phyloP scores from a whole-genome alignment of 2,113 vertebrate species.

The Silurus asotus region DNA sequence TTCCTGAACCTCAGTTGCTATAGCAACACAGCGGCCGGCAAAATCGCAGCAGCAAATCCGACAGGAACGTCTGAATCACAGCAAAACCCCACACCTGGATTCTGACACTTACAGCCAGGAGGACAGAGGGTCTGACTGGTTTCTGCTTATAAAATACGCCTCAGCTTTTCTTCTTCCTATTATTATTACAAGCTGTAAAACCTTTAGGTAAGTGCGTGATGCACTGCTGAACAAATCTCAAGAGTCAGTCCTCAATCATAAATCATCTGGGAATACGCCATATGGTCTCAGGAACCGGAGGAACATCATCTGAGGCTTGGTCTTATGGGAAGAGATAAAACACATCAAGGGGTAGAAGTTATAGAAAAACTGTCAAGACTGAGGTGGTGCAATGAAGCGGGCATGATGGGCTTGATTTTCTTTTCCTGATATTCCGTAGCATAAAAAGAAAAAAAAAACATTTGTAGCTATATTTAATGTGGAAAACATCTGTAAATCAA shows the following conservation, averaged over 20 bases:
- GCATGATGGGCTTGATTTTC: not conserved
- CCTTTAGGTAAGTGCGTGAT: not conserved
- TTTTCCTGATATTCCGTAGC: not conserved
- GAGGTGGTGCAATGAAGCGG: not conserved
- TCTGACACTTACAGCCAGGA: not conserved
- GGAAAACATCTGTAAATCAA: too few relatives aligned
- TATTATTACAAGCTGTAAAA: not conserved
- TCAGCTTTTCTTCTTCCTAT: not conserved
- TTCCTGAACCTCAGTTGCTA: slow-evolving; percentile 72
- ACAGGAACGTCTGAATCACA: not conserved
- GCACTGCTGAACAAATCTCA: not conserved
- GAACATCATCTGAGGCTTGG: not conserved
- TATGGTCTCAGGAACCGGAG: too few relatives aligned
- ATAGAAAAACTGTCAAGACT: not conserved
- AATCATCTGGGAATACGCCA: not conserved
- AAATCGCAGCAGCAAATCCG: slow-evolving; percentile 4
- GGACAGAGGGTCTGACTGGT: not conserved
- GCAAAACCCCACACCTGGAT: not conserved
- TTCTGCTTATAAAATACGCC: not conserved
- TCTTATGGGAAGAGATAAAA: not conserved
- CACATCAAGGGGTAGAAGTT: not conserved
- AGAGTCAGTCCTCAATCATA: not conserved
- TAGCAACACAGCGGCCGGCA: slow-evolving; percentile 63
- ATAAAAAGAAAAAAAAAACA: not conserved
- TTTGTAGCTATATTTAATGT: too few relatives aligned